phyloP scores from a whole-genome alignment of 1,140 invertebrate species.

The Bombus balteatus region DNA sequence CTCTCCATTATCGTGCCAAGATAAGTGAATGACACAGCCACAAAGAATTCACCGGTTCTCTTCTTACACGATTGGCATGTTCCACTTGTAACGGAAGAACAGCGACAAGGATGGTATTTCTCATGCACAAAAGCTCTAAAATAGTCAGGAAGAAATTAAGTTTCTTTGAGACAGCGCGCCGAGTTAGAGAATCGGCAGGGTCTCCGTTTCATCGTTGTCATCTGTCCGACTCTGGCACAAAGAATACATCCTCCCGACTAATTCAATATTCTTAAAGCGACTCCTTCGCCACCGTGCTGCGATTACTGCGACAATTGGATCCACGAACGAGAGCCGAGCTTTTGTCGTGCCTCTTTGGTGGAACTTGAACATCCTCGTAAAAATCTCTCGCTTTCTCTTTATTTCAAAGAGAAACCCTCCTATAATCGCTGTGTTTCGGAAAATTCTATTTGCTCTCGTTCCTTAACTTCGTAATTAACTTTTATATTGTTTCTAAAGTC shows the following conservation, averaged over 20 bases:
- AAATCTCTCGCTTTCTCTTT: neutral
- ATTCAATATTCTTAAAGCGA: conserved; percentile 38
- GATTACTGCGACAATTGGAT: conserved; percentile 36
- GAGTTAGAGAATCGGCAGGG: neutral
- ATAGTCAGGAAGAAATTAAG: neutral
- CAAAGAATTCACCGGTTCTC: no score
- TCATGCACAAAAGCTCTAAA: neutral
- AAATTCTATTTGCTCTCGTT: neutral
- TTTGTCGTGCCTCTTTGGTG: neutral
- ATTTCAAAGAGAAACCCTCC: neutral
- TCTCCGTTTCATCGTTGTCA: neutral
- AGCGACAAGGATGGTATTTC: neutral
- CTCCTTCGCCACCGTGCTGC: neutral
- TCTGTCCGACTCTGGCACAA: neutral
- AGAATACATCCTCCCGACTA: neutral
- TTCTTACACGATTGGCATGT: no score
- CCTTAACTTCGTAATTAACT: neutral
- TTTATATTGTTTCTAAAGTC: neutral
- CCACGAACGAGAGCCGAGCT: neutral
- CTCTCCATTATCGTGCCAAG: no score
- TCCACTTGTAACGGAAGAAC: no score
- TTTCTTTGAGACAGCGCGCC: neutral
- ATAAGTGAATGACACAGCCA: no score
- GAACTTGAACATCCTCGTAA: neutral
- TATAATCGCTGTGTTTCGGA: neutral